Conservation (phyloP, 2,888 invertebrate genomes). For the Azorinus chamasolen region DNA sequence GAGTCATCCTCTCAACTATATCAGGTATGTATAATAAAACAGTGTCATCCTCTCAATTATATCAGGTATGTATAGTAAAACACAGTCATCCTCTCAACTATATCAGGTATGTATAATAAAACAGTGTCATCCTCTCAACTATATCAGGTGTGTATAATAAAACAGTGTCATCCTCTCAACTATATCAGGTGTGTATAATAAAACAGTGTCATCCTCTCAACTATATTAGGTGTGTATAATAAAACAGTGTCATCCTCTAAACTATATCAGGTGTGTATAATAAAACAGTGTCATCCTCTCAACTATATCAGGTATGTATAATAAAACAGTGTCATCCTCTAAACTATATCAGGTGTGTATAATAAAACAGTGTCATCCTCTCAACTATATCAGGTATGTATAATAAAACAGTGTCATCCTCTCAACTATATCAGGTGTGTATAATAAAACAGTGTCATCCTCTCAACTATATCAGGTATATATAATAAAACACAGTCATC, state of each 20-base stretch:
- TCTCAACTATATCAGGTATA: too few relatives aligned
- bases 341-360: slow-evolving; percentile 93
- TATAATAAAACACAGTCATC: slow-evolving; percentile 99
- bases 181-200: slow-evolving; percentile 91
- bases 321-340: slow-evolving; percentile 99
- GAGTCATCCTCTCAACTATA: slow-evolving; percentile 99
- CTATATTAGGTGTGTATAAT: too few relatives aligned
- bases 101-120: slow-evolving; percentile 89
- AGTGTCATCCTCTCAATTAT: slow-evolving; percentile 99
- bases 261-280: slow-evolving; percentile 92
- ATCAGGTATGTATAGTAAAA: slow-evolving; percentile 89
- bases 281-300: too few relatives aligned
- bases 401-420: slow-evolving; percentile 99
- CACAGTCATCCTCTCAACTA: slow-evolving; percentile 99
- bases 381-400: too few relatives aligned
- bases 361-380: too few relatives aligned
- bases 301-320: too few relatives aligned
- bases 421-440: slow-evolving; percentile 95
- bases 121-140: too few relatives aligned
- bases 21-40: slow-evolving; percentile 95
- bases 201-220: too few relatives aligned
- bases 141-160: too few relatives aligned
- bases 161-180: slow-evolving; percentile 99
- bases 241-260: slow-evolving; percentile 99
- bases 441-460: too few relatives aligned